Conservation (phyloP, 2,797 vertebrate species). For the Carduelis carduelis region DNA sequence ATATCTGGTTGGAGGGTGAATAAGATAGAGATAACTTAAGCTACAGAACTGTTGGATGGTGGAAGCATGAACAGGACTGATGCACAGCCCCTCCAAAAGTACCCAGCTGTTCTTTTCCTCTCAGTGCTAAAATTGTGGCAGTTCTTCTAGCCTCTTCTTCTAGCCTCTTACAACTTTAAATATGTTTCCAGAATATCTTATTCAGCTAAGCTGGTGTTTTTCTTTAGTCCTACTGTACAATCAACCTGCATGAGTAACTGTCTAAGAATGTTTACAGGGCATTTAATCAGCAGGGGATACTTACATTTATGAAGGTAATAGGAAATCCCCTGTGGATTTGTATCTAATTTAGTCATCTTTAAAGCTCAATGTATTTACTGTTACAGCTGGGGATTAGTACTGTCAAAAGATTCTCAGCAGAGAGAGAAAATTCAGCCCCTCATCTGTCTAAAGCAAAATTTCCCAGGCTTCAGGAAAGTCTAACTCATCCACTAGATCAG, state of each 20-base stretch:
- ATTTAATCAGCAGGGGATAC: constrained; percentile 20
- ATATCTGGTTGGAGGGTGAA: neutral
- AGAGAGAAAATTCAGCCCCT: neutral
- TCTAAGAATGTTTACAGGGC: constrained; percentile 40
- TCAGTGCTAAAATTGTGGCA: neutral
- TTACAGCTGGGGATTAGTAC: neutral
- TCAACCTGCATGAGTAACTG: constrained; percentile 14
- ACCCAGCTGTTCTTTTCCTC: neutral
- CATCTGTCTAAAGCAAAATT: neutral
- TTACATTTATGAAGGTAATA: constrained; percentile 20
- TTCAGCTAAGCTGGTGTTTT: neutral
- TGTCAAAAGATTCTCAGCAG: neutral
- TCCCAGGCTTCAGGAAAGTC: neutral
- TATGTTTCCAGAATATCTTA: neutral
- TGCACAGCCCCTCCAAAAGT: neutral
- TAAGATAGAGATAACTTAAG: neutral
- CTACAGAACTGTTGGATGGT: neutral
- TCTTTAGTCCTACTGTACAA: neutral
- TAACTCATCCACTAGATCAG: neutral
- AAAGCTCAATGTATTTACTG: constrained; percentile 5
- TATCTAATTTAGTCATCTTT: neutral
- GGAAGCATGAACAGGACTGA: neutral
- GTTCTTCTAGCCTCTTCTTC: neutral
- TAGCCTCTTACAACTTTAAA: neutral
- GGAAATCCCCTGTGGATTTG: constrained; percentile 17